Conservation (phyloP, 2,888 invertebrate species). For the Siphonodentalium dalli region DNA sequence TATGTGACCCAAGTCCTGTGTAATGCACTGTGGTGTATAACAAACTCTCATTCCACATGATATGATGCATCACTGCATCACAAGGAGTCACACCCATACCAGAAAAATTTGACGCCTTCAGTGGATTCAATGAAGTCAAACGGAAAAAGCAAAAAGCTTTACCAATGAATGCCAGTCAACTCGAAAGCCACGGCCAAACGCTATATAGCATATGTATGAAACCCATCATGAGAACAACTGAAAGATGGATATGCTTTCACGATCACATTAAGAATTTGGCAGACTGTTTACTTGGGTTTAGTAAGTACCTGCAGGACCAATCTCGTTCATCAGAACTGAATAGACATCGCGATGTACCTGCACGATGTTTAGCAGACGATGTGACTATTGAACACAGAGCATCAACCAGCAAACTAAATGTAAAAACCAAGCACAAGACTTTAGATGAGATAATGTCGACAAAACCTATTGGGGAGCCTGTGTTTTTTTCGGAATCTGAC, state of each 20-base stretch:
- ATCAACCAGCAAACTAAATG: neutral
- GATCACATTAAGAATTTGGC: neutral
- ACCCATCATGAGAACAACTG: conserved; percentile 9
- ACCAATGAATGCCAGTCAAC: neutral
- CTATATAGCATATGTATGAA: conserved; percentile 20
- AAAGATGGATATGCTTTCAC: neutral
- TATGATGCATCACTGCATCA: too few relatives aligned
- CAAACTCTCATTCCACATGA: too few relatives aligned
- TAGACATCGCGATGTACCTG: conserved; percentile 5
- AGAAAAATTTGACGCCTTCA: neutral
- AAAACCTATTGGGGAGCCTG: neutral
- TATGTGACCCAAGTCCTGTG: too few relatives aligned
- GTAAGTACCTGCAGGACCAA: conserved; percentile 1
- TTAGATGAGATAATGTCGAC: conserved; percentile 2
- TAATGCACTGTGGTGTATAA: too few relatives aligned
- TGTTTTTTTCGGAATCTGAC: conserved; percentile 19
- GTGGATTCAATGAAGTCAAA: conserved; percentile 5
- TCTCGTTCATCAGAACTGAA: neutral
- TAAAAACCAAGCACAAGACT: neutral
- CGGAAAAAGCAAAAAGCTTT: conserved; percentile 6
- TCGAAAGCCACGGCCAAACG: conserved; percentile 18
- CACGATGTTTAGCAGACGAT: conserved; percentile 4
- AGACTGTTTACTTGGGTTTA: conserved; percentile 6
- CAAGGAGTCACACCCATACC: neutral
- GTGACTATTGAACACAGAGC: conserved; percentile 10